Evolutionary conservation across 2,113 vertebrate species (phyloP).

Genomic region (Erinaceus europaeus): DNA sequence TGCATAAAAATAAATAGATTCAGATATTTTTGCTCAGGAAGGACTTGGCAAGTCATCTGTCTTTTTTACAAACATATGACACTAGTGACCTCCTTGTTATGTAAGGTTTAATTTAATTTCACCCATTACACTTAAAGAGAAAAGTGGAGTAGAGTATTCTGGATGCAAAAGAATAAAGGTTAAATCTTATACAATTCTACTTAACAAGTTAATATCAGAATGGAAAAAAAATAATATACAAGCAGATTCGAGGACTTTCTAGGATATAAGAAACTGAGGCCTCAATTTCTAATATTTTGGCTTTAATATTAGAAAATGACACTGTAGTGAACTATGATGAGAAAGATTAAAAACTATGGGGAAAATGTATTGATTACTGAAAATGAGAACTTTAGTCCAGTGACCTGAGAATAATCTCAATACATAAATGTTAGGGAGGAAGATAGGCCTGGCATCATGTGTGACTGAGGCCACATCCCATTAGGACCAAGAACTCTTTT

Average conservation of each 20-base stretch:
- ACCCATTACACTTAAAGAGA: not conserved
- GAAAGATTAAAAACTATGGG: not conserved
- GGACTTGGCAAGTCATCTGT: not conserved
- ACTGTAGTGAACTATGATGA: fast-evolving
- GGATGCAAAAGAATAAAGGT: not conserved
- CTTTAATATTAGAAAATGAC: not conserved
- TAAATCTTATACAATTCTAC: not conserved
- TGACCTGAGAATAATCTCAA: not conserved
- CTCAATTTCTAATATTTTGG: not conserved
- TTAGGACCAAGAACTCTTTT: not conserved
- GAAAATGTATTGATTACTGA: not conserved
- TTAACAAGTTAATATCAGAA: not conserved
- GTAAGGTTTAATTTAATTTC: not conserved
- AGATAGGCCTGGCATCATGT: not conserved
- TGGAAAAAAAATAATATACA: not conserved
- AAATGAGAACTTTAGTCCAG: not conserved
- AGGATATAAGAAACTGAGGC: not conserved
- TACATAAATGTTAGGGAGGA: not conserved
- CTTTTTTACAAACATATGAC: not conserved
- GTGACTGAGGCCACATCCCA: not conserved
- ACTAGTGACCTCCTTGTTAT: not conserved
- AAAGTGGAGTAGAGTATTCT: not conserved
- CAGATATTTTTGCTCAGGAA: not conserved
- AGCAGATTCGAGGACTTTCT: not conserved
- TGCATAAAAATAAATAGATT: not conserved